Evolutionary conservation across 2,888 invertebrate species (phyloP).

Genomic region (Spisula subtruncata): DNA sequence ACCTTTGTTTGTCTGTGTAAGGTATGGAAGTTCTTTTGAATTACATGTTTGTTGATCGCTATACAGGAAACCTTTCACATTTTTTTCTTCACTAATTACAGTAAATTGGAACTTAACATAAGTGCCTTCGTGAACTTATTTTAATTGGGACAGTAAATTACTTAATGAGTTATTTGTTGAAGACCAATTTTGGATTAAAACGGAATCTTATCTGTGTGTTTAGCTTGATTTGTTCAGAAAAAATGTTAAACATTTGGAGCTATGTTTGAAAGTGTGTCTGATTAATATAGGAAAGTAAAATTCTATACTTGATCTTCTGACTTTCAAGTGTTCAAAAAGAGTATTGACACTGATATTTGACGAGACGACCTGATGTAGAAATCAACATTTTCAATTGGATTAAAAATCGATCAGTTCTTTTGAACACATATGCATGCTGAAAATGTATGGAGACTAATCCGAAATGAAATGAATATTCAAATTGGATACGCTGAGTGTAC

Average conservation of each 20-base stretch:
- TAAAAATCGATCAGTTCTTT: not conserved
- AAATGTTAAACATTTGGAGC: not conserved
- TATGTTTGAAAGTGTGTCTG: not conserved
- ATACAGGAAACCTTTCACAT: slow-evolving; percentile 24
- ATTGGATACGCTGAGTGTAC: not conserved
- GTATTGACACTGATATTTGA: not conserved
- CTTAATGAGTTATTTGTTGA: no score
- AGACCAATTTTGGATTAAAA: no score
- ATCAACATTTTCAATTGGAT: not conserved
- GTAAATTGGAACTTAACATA: not conserved
- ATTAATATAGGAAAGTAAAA: not conserved
- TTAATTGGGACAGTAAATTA: no score
- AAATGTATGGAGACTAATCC: not conserved
- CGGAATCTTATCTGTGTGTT: no score
- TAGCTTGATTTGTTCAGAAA: no score
- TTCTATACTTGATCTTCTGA: not conserved
- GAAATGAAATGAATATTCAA: not conserved
- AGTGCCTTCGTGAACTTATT: not conserved
- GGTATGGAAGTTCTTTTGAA: slow-evolving; percentile 28
- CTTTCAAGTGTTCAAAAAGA: not conserved
- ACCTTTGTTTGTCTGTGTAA: slow-evolving; percentile 37
- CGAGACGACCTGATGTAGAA: not conserved
- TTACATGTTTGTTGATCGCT: slow-evolving; percentile 38
- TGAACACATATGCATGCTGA: not conserved
- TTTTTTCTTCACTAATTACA: not conserved